phyloP scores from a whole-genome alignment of 2,113 vertebrate genomes.

The Reinhardtius hippoglossoides region DNA sequence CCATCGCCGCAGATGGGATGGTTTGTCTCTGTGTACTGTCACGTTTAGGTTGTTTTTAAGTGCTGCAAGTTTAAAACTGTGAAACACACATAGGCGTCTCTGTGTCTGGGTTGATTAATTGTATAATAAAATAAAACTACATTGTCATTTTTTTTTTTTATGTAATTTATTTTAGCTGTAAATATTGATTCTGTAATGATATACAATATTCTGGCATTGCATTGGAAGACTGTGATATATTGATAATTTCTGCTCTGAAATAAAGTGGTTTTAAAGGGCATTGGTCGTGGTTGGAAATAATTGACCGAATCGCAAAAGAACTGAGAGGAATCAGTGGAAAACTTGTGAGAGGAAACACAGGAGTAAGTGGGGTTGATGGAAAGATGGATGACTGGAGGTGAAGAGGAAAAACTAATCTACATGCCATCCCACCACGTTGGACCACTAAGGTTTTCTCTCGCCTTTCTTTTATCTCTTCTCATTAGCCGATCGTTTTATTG shows the following conservation, averaged over 20 bases:
- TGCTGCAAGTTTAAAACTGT: slow-evolving; percentile 29
- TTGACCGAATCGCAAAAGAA: not conserved
- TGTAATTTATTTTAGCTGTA: slow-evolving; percentile 84
- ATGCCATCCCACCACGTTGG: slow-evolving; percentile 19
- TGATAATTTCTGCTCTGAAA: slow-evolving; percentile 75
- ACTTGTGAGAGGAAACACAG: not conserved
- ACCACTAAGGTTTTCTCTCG: slow-evolving; percentile 2
- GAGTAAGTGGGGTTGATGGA: not conserved
- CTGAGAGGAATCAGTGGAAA: not conserved
- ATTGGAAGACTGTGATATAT: slow-evolving; percentile 74
- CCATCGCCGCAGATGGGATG: not conserved
- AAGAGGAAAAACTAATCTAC: slow-evolving; percentile 5
- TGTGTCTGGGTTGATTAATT: slow-evolving; percentile 55
- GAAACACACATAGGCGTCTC: slow-evolving; percentile 50
- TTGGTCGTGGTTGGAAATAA: slow-evolving; percentile 29
- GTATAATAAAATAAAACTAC: slow-evolving; percentile 56
- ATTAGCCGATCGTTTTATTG: slow-evolving; percentile 52
- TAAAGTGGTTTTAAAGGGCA: slow-evolving; percentile 82
- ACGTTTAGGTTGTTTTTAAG: not conserved
- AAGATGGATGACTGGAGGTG: slow-evolving; percentile 4
- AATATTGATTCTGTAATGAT: slow-evolving; percentile 78
- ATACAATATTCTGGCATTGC: slow-evolving; percentile 69
- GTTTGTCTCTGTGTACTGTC: slow-evolving; percentile 27
- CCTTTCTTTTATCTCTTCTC: slow-evolving; percentile 53
- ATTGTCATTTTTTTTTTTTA: slow-evolving; percentile 66